These are phyloP conservation scores for Callipepla californica DNA, from an alignment of 2,113 vertebrate genomes.

Conservation along the genomic window DNA sequence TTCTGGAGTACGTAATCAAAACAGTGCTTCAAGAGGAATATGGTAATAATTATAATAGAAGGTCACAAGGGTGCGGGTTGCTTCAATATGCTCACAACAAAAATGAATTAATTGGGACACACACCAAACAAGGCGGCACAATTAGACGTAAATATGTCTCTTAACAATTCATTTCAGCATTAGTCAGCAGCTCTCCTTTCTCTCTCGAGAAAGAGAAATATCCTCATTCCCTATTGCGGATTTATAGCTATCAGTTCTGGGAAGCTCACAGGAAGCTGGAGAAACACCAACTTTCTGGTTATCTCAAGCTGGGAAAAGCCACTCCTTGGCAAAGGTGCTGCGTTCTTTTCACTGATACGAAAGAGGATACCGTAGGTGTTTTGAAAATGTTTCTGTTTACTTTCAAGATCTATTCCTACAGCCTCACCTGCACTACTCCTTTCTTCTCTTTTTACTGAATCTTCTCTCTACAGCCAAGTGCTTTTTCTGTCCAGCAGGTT, in stretches of 20 bases:
- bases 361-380: not conserved
- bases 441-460: not conserved
- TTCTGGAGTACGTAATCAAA: conserved; percentile 68
- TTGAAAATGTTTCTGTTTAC: not conserved
- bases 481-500: not conserved
- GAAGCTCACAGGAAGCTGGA: conserved; percentile 8
- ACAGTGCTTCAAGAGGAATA: conserved; percentile 51
- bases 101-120: conserved; percentile 70
- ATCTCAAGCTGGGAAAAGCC: not conserved
- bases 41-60: conserved; percentile 49
- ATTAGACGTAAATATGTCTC: conserved; percentile 69
- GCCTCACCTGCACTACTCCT: not conserved
- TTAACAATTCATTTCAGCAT: conserved; percentile 69
- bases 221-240: not conserved
- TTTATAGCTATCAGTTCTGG: conserved; percentile 3
- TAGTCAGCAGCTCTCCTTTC: conserved; percentile 45
- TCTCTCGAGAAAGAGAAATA: conserved; percentile 47
- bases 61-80: conserved; percentile 61
- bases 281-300: conserved; percentile 26
- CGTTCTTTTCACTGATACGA: not conserved
- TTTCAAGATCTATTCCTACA: not conserved
- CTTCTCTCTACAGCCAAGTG: not conserved
- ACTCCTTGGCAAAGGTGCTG: not conserved
- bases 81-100: conserved; percentile 63
- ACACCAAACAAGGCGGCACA: conserved; percentile 64